Percentiles rank a stretch among this genome's conserved stretches.
Conservation (phyloP, 2,797 vertebrate species). For the Girardinus metallicus region DNA sequence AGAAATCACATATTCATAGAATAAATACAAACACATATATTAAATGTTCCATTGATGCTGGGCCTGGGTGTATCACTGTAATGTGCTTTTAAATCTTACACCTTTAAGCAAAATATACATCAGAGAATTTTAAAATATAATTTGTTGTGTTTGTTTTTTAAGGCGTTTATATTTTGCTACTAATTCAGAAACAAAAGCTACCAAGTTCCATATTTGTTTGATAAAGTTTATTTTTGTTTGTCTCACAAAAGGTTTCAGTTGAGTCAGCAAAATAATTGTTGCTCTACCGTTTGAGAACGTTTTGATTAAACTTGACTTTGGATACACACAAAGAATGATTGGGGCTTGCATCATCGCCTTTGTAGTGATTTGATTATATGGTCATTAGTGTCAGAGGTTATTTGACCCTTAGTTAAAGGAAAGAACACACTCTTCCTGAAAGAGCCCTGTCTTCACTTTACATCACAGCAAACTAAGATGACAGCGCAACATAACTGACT, state of each 20-base stretch:
- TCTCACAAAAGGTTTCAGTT: not conserved
- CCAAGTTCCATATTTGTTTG: not conserved
- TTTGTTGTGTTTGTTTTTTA: not conserved
- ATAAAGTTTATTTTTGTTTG: not conserved
- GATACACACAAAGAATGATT: conserved; percentile 7
- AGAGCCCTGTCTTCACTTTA: conserved; percentile 42
- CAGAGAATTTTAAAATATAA: not conserved
- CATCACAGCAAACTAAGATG: conserved; percentile 36
- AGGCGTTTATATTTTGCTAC: too few species aligned
- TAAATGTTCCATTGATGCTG: not conserved
- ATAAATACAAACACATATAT: not conserved
- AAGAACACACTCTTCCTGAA: conserved; percentile 30
- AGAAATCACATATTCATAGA: not conserved
- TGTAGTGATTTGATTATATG: conserved; percentile 33
- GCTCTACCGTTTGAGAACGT: not conserved
- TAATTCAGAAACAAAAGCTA: not conserved
- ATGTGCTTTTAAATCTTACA: not conserved
- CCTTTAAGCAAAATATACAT: not conserved
- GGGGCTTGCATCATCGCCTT: conserved; percentile 34
- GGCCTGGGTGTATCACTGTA: not conserved
- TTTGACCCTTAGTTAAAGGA: conserved; percentile 52
- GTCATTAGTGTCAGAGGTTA: conserved; percentile 59
- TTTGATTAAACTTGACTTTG: conserved; percentile 30
- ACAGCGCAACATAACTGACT: conserved; percentile 48
- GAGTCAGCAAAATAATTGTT: not conserved